These are phyloP conservation scores for Macrobrachium rosenbergii DNA, from an alignment of 1,140 invertebrate species.

Conservation along the genomic window DNA sequence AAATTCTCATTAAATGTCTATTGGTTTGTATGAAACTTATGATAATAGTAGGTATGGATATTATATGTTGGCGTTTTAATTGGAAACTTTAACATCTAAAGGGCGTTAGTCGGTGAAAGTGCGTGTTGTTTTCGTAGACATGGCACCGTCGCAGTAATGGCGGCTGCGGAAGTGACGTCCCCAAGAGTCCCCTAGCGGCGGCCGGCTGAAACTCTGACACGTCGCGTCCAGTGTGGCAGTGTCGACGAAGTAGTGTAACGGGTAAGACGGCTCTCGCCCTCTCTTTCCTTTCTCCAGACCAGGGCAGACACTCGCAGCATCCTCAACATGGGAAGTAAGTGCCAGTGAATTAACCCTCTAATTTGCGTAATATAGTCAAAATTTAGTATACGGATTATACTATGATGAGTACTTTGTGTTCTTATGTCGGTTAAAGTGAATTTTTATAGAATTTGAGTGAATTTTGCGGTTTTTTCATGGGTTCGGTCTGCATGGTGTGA, in stretches of 20 bases:
- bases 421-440: too few species aligned
- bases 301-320: background rate
- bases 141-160: conserved; percentile 24
- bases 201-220: conserved; percentile 17
- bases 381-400: background rate
- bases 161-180: conserved; percentile 42
- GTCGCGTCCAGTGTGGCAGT: conserved; percentile 35
- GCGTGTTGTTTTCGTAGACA: background rate
- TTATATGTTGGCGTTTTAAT: too few species aligned
- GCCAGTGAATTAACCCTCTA: background rate
- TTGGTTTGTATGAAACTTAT: too few species aligned
- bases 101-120: background rate
- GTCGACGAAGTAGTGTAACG: too few species aligned
- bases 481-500: too few species aligned
- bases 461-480: too few species aligned
- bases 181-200: conserved; percentile 27
- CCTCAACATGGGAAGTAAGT: conserved; percentile 51
- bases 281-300: background rate
- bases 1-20: too few species aligned
- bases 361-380: too few species aligned
- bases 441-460: too few species aligned
- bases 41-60: too few species aligned
- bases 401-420: background rate
- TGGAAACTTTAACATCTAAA: background rate
- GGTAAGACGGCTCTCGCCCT: background rate